Evolutionary conservation across 30 jellyfish, hydroid and myxozoan species (phyloP).

Genomic region (Euphysa ruthae): DNA sequence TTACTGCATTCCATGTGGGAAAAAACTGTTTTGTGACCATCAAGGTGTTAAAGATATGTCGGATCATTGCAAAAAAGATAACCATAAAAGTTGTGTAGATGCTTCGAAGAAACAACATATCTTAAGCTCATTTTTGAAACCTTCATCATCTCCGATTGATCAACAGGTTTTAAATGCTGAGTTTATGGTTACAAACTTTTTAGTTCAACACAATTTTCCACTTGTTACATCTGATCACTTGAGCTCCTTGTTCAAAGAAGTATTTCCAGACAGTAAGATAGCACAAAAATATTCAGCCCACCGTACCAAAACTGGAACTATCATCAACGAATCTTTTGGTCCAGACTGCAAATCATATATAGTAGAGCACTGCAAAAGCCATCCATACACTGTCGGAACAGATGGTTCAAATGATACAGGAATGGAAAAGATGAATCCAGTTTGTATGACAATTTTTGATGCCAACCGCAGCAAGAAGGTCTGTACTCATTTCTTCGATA

Average conservation of each 20-base stretch:
- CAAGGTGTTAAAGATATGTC: slow-evolving; percentile 54
- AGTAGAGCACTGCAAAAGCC: slow-evolving; percentile 27
- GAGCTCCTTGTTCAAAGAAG: slow-evolving; percentile 26
- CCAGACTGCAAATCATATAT: slow-evolving; percentile 26
- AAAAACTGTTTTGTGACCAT: slow-evolving; percentile 35
- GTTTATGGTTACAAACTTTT: slow-evolving; percentile 45
- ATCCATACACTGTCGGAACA: slow-evolving; percentile 43
- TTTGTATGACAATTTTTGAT: slow-evolving; percentile 40
- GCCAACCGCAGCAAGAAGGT: slow-evolving; percentile 25
- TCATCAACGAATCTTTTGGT: slow-evolving; percentile 37
- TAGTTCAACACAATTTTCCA: slow-evolving; percentile 52
- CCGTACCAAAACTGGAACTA: slow-evolving; percentile 41
- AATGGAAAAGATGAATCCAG: slow-evolving; percentile 49
- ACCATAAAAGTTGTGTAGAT: no score
- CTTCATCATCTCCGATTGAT: neutral
- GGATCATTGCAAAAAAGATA: slow-evolving; percentile 29
- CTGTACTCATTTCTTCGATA: slow-evolving; percentile 36
- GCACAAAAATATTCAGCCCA: slow-evolving; percentile 39
- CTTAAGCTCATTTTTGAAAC: slow-evolving; percentile 8
- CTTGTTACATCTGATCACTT: slow-evolving; percentile 48
- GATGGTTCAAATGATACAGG: slow-evolving; percentile 85
- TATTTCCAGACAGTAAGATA: slow-evolving; percentile 46
- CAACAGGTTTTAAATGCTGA: slow-evolving; percentile 29
- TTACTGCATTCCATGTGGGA: slow-evolving; percentile 47
- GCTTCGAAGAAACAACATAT: no score